These are phyloP conservation scores for Nymphalis io DNA, from an alignment of 1,140 invertebrate species.

Conservation along the genomic window DNA sequence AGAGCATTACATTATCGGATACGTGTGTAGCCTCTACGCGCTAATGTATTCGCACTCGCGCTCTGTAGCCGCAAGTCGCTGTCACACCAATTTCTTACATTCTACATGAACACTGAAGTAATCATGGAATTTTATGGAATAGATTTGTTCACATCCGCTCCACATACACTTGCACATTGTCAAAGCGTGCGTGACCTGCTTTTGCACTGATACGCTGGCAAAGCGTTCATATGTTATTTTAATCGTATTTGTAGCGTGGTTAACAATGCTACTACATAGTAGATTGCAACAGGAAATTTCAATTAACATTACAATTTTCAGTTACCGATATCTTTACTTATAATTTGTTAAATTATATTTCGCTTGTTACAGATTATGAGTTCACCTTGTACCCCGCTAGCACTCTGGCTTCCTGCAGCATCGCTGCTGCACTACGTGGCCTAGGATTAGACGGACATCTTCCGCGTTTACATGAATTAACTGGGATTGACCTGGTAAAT, in stretches of 20 bases:
- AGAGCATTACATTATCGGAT: conserved; percentile 57
- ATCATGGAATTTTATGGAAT: conserved; percentile 21
- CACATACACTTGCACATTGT: conserved; percentile 38
- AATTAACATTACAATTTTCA: background rate
- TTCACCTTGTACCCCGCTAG: conserved; percentile 93
- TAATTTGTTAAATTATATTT: conserved; percentile 34
- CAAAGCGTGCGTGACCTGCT: conserved; percentile 52
- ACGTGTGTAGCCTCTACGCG: conserved; percentile 37
- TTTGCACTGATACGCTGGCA: conserved; percentile 57
- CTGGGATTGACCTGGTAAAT: conserved; percentile 89
- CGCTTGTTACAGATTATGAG: conserved; percentile 89
- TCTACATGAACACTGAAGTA: conserved; percentile 25
- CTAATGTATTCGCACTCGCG: conserved; percentile 23
- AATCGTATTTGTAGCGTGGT: conserved; percentile 42
- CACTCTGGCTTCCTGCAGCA: conserved; percentile 91
- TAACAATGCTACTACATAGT: conserved; percentile 22
- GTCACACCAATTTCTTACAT: conserved; percentile 2
- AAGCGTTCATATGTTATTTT: conserved; percentile 55
- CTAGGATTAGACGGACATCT: conserved; percentile 85
- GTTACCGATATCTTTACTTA: background rate
- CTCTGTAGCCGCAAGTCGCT: conserved; percentile 20
- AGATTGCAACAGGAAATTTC: conserved; percentile 34
- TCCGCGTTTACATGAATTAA: conserved; percentile 85
- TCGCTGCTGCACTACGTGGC: conserved; percentile 91
- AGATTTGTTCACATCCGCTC: conserved; percentile 45